A percentile compares a stretch with the other conserved stretches of the same genome.
Conservation (phyloP, 1,140 invertebrate species). For the Lithobius niger region DNA sequence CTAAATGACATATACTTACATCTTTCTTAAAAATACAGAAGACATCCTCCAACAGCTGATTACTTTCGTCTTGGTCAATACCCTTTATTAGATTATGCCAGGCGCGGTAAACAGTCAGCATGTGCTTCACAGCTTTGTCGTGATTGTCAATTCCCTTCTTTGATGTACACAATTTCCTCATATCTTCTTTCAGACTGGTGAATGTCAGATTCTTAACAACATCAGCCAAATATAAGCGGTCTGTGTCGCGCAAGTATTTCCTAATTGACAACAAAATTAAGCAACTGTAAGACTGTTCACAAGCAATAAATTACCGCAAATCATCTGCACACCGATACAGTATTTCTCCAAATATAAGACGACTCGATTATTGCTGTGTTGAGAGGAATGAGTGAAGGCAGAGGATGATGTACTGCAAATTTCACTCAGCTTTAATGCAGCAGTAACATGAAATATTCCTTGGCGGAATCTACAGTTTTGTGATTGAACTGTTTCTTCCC, state of each 20-base stretch:
- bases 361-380: no score
- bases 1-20: background rate
- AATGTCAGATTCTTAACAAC: conserved; percentile 9
- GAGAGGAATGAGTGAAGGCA: no score
- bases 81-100: conserved; percentile 14
- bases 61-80: conserved; percentile 9
- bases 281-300: no score
- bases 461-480: no score
- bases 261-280: no score
- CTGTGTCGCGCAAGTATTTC: conserved; percentile 20
- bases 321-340: no score
- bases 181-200: conserved; percentile 11
- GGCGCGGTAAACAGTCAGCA: conserved; percentile 15
- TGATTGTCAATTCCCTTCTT: conserved; percentile 14
- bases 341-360: no score
- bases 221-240: conserved; percentile 15
- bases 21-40: conserved; percentile 4
- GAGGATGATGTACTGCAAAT: no score
- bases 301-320: no score
- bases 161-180: conserved; percentile 14
- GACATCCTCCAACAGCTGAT: conserved; percentile 17
- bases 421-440: no score
- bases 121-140: conserved; percentile 13
- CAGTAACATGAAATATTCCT: no score
- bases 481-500: no score